Evolutionary conservation across 2,888 invertebrate genomes (phyloP).

Genomic region (Eupeodes luniger): DNA sequence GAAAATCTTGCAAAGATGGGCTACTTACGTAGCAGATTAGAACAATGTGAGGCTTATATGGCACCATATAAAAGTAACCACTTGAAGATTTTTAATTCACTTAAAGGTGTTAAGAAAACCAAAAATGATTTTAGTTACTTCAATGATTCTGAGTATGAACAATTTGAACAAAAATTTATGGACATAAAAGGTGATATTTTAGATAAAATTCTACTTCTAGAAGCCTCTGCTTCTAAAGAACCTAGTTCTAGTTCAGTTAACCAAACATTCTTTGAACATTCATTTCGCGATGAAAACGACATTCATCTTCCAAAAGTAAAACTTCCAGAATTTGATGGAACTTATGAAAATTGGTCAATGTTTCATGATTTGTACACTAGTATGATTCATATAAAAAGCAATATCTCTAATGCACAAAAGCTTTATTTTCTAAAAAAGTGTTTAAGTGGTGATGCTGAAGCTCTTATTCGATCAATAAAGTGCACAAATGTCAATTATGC

Average conservation of each 20-base stretch:
- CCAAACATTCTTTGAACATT: conserved; percentile 14
- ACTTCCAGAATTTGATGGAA: conserved; percentile 25
- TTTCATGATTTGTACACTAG: conserved; percentile 34
- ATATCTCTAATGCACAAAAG: conserved; percentile 19
- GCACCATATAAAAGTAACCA: no score
- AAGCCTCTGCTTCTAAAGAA: background rate
- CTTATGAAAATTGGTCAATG: conserved; percentile 28
- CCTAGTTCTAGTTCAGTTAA: background rate
- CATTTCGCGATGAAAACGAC: background rate
- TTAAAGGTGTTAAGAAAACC: no score
- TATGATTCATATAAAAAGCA: conserved; percentile 32
- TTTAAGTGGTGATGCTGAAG: conserved; percentile 24
- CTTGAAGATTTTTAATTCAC: no score
- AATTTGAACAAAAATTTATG: no score
- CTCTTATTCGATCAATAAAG: conserved; percentile 11
- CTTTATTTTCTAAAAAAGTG: conserved; percentile 26
- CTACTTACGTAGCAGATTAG: no score
- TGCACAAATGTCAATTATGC: no score
- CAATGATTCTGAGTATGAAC: no score
- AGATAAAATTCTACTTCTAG: background rate
- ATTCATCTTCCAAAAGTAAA: conserved; percentile 28
- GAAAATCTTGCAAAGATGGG: no score
- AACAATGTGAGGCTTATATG: no score
- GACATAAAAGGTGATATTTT: conserved; percentile 2
- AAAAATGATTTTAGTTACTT: no score